A percentile compares a stretch with the other conserved stretches of the same genome.
Evolutionary conservation across 2,888 invertebrate species (phyloP).

Genomic region (Celastrina argiolus): DNA sequence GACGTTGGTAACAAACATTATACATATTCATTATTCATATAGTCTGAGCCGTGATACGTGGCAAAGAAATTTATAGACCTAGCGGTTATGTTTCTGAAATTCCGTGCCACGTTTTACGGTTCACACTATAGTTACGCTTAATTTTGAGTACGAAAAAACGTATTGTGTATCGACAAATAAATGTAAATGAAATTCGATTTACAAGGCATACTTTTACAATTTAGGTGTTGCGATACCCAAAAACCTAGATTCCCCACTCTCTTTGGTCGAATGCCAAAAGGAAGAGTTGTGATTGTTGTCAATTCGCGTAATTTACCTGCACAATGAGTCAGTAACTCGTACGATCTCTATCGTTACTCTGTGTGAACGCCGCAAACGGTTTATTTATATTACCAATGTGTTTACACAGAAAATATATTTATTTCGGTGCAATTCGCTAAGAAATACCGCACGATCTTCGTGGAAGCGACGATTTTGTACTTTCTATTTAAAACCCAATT

Average conservation of each 20-base stretch:
- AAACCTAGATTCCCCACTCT: neutral
- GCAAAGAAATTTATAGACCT: too few species aligned
- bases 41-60: too few species aligned
- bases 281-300: constrained; percentile 2
- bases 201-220: neutral
- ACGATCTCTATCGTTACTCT: constrained; percentile 1
- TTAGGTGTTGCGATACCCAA: neutral
- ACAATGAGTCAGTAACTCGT: constrained; percentile 12
- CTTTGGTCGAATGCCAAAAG: constrained; percentile 3
- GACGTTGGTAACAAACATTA: neutral
- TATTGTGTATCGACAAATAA: neutral
- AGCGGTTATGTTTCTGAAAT: too few species aligned
- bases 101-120: too few species aligned
- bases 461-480: neutral
- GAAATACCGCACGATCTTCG: neutral
- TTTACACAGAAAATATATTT: neutral
- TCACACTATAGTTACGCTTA: too few species aligned
- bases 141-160: too few species aligned
- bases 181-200: neutral
- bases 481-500: neutral
- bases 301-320: neutral
- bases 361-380: neutral
- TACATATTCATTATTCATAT: neutral
- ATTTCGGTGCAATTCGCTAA: neutral
- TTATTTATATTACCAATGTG: neutral